These are phyloP conservation scores for Lycophotia porphyrea DNA, from an alignment of 2,888 invertebrate genomes.

Conservation along the genomic window DNA sequence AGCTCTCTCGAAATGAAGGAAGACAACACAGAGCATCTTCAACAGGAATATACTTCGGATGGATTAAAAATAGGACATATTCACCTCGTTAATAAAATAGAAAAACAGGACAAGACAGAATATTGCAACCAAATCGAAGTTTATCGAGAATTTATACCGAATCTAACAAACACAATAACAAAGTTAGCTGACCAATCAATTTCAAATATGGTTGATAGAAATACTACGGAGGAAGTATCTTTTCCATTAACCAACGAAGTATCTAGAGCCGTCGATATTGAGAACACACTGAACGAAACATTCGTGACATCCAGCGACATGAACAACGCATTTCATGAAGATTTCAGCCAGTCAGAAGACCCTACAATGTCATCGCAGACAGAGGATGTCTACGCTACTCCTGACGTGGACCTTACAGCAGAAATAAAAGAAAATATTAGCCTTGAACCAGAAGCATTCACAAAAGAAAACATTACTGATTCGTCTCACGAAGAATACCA, in stretches of 20 bases:
- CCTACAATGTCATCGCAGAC: conserved; percentile 48
- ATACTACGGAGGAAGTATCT: conserved; percentile 4
- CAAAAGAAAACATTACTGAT: conserved; percentile 12
- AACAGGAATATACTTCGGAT: neutral
- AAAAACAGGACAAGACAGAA: neutral
- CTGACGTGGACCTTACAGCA: conserved; percentile 43
- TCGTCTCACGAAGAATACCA: conserved; percentile 23
- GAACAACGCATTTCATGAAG: conserved; percentile 83
- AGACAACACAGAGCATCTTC: neutral
- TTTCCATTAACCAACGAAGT: conserved; percentile 1
- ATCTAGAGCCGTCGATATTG: neutral
- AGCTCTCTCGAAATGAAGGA: neutral
- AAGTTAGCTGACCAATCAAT: neutral
- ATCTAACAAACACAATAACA: neutral
- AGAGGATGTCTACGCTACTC: conserved; percentile 47
- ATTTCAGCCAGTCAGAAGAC: conserved; percentile 59
- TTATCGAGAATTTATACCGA: conserved; percentile 10
- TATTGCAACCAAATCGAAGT: conserved; percentile 12
- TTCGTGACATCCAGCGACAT: conserved; percentile 72
- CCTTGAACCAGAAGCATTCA: conserved; percentile 21
- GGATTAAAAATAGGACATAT: neutral
- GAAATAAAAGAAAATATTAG: conserved; percentile 43
- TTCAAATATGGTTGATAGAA: neutral
- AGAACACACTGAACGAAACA: conserved; percentile 62
- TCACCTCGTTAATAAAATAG: neutral